Conservation (phyloP, 2,888 invertebrate genomes). For the Plagodis pulveraria region DNA sequence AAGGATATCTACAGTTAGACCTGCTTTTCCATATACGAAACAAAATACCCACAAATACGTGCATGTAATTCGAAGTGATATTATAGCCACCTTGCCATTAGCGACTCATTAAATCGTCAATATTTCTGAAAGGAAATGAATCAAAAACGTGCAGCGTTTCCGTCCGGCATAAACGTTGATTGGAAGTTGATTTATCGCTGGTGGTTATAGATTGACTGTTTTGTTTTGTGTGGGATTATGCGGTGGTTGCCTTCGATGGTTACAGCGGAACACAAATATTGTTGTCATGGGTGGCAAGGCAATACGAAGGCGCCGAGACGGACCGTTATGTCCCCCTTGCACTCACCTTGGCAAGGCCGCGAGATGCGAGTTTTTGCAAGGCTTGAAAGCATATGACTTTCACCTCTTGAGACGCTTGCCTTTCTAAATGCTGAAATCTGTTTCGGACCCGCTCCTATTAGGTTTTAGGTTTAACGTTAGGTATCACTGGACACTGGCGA, state of each 20-base stretch:
- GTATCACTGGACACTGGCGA: slow-evolving; percentile 27
- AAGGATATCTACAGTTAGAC: slow-evolving; percentile 65
- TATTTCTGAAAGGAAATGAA: slow-evolving; percentile 72
- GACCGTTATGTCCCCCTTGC: slow-evolving; percentile 82
- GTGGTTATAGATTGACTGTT: slow-evolving; percentile 46
- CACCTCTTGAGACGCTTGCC: slow-evolving; percentile 74
- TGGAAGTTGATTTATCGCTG: slow-evolving; percentile 32
- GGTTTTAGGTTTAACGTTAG: slow-evolving; percentile 39
- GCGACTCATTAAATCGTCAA: slow-evolving; percentile 58
- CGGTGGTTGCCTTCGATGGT: slow-evolving; percentile 48
- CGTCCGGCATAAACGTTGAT: slow-evolving; percentile 40
- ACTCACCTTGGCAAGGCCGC: slow-evolving; percentile 84
- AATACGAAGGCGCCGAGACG: slow-evolving; percentile 54
- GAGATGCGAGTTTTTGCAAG: slow-evolving; percentile 82
- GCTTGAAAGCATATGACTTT: slow-evolving; percentile 80
- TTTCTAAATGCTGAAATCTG: slow-evolving; percentile 77
- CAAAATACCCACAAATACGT: slow-evolving; percentile 50
- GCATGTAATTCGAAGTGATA: slow-evolving; percentile 64
- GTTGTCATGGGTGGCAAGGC: slow-evolving; percentile 48
- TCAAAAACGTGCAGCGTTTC: slow-evolving; percentile 66
- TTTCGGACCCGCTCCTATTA: slow-evolving; percentile 40
- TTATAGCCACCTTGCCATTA: slow-evolving; percentile 51
- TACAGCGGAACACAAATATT: slow-evolving; percentile 48
- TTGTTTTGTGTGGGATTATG: slow-evolving; percentile 24
- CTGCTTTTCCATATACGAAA: slow-evolving; percentile 57